Evolutionary conservation across 64 coral and sea anemone species (phyloP), one percentile per base, ranked within the genome.

Genomic region (Pocillopora damicornis): DNA sequence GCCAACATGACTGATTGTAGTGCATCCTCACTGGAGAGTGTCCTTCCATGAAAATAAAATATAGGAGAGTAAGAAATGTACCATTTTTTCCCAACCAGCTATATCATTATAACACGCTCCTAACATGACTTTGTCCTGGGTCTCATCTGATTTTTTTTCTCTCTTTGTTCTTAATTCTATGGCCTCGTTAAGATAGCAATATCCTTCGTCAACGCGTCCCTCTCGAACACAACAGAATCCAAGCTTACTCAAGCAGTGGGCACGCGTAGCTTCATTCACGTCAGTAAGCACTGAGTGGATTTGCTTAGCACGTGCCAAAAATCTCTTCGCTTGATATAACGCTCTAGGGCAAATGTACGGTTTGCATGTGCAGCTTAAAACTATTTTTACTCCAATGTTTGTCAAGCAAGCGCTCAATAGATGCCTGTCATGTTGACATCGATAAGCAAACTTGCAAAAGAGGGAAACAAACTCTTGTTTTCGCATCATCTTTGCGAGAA

Each of bases 221-320:
- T 34, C 20, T 16, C 89, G 79, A 25, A 75, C 14, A 13, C 38
- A 71, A 58, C 78, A 82, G 13, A 79, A 79, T 18, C 88, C 88
- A 81, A 90, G 58, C 65, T 90, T 90, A 12, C 78, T 58, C 13
- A 90, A 78, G 79, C 89, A 90, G 68, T 90, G 89, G 35, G 89
- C 89, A 1, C 89, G 59, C 45, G 68, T 74, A 16, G 80, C 82
- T 62, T 81, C 89, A 37, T 83, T 69, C 42, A 61, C 61, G 63
- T 74, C 73, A 35, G 58, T 61, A n/a, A 37, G 4, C 12, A 0
- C 18, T 45, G 15, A 22, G 5, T 90, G 88, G 15, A 74, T 23
- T 5, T 64, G 26, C 75, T 90, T 83, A 38, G 88, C 88, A 36
- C 5, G 34, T 22, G 60, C 5, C 16, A 89, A 45, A 80, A 61